Conservation (phyloP, 2,113 vertebrate genomes). For the Elanus axillaris region DNA sequence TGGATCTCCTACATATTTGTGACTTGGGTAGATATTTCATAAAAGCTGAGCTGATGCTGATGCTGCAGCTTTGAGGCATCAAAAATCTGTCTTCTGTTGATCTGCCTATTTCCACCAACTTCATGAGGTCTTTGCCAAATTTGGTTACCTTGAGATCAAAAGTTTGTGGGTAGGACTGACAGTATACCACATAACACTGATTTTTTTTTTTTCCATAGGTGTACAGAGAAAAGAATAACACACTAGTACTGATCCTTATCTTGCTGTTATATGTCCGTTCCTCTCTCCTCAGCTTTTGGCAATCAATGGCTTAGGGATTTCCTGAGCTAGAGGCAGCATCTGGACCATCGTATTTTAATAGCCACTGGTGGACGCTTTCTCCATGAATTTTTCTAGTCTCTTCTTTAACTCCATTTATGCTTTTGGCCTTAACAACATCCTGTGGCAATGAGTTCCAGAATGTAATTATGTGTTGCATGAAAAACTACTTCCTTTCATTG, state of each 20-base stretch:
- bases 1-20: neutral
- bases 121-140: neutral
- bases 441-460: conserved; percentile 42
- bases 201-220: neutral
- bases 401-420: conserved; percentile 30
- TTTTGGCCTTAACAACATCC: conserved; percentile 56
- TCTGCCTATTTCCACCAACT: neutral
- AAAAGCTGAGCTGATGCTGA: neutral
- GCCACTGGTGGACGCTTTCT: neutral
- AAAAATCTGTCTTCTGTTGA: neutral
- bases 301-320: conserved; percentile 36
- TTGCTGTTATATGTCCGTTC: neutral
- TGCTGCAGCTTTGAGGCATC: neutral
- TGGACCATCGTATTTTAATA: conserved; percentile 56
- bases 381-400: conserved; percentile 23
- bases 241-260: neutral
- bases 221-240: neutral
- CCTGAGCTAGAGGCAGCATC: conserved; percentile 46
- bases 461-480: conserved; percentile 53
- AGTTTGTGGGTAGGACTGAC: neutral
- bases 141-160: neutral
- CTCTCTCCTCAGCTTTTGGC: conserved; percentile 16
- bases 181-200: neutral
- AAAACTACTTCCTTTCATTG: conserved; percentile 54
- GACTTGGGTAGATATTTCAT: neutral